A percentile compares a stretch with the other conserved stretches of the same genome.
Conservation (phyloP, 2,888 invertebrate genomes). For the Ornithoptera alexandrae region DNA sequence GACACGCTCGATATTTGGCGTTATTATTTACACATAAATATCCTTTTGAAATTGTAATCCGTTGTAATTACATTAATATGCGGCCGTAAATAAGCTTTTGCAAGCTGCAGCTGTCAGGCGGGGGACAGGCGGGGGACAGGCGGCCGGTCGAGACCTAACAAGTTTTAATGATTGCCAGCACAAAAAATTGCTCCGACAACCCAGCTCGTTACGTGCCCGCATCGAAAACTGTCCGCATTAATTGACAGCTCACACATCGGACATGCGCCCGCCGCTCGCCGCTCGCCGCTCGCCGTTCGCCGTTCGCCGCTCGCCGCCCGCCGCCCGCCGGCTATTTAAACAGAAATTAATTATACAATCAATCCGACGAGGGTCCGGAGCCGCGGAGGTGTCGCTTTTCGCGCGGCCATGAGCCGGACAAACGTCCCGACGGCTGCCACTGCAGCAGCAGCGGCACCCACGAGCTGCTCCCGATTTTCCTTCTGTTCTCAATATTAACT, state of each 20-base stretch:
- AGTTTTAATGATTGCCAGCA: constrained; percentile 59
- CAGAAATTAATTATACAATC: constrained; percentile 78
- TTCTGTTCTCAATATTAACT: no score
- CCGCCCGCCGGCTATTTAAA: constrained; percentile 52
- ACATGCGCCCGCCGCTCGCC: constrained; percentile 38
- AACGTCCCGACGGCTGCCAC: constrained; percentile 45
- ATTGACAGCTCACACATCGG: constrained; percentile 72
- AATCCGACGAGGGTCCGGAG: constrained; percentile 72
- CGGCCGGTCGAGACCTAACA: constrained; percentile 44
- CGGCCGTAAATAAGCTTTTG: constrained; percentile 49
- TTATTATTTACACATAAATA: constrained; percentile 1
- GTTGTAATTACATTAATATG: constrained; percentile 24
- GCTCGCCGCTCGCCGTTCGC: constrained; percentile 21
- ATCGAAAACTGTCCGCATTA: constrained; percentile 72
- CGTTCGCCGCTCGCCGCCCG: no score
- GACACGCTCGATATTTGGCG: no score
- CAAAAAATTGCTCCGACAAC: constrained; percentile 46
- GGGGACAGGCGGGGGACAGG: constrained; percentile 19
- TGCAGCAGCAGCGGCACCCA: no score
- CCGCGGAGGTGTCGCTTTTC: constrained; percentile 75
- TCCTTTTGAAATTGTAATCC: constrained; percentile 6
- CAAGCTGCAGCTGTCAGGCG: constrained; percentile 60
- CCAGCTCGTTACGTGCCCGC: constrained; percentile 68
- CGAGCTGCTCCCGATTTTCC: no score
- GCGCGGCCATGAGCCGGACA: constrained; percentile 75